These are phyloP conservation scores for Hyppa rectilinea DNA, from an alignment of 2,888 invertebrate genomes.

Conservation along the genomic window DNA sequence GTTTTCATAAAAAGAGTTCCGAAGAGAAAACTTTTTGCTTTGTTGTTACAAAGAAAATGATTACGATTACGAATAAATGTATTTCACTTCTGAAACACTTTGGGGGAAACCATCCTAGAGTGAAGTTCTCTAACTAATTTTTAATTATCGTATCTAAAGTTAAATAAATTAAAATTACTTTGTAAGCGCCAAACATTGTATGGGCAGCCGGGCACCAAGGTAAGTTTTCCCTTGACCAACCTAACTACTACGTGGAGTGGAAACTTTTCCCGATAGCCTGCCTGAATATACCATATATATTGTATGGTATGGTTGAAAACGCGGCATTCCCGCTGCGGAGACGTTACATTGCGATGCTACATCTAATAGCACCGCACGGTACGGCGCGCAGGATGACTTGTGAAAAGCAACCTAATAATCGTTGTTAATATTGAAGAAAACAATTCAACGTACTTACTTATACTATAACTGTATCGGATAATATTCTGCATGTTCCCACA, in stretches of 20 bases:
- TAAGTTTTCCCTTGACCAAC: background rate
- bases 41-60: background rate
- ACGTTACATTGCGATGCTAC: no score
- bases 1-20: background rate
- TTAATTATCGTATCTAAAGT: no score
- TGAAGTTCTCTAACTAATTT: no score
- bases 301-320: constrained; percentile 1
- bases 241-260: background rate
- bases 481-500: background rate
- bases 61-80: no score
- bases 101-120: no score
- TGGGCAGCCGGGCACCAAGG: background rate
- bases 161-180: no score
- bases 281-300: no score
- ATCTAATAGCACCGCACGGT: background rate
- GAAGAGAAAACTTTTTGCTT: background rate
- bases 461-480: background rate
- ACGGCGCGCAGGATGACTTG: background rate
- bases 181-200: background rate
- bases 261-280: background rate
- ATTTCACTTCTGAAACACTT: no score
- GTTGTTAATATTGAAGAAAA: background rate
- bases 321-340: background rate
- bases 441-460: background rate
- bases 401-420: background rate